These are phyloP conservation scores for Origma solitaria DNA, from an alignment of 2,113 vertebrate species.

Conservation along the genomic window DNA sequence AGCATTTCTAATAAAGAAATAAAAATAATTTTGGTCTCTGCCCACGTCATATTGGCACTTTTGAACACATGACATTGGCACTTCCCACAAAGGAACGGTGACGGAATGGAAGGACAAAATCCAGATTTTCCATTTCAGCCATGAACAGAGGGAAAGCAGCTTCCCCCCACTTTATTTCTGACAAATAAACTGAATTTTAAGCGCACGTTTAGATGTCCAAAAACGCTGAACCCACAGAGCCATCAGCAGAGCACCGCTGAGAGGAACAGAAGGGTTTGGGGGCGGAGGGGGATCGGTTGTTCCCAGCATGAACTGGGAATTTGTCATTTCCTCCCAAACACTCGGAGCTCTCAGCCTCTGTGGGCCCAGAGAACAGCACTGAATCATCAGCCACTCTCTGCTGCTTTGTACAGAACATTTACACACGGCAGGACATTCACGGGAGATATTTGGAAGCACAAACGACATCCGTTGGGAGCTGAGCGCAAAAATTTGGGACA, in stretches of 20 bases:
- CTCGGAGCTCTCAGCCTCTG: neutral
- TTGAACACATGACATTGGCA: fast-evolving
- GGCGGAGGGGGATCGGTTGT: neutral
- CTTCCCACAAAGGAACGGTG: neutral
- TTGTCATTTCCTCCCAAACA: neutral
- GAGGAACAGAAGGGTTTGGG: neutral
- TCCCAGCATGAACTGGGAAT: neutral
- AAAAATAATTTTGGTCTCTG: neutral
- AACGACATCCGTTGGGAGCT: neutral
- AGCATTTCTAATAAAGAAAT: neutral
- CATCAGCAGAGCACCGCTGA: neutral
- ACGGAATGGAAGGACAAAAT: neutral
- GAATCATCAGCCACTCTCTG: neutral
- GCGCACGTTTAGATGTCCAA: neutral
- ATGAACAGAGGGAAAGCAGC: neutral
- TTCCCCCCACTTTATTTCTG: neutral
- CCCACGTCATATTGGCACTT: fast-evolving
- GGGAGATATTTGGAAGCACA: neutral
- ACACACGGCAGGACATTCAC: no score
- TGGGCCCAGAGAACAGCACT: neutral
- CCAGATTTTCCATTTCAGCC: neutral
- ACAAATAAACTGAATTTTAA: neutral
- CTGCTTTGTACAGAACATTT: neutral
- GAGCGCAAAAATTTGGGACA: neutral
- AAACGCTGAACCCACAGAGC: neutral